Evolutionary conservation across 2,888 invertebrate species (phyloP), one percentile per base, ranked within the genome.

Genomic region (Leptopilina drosophilae): DNA sequence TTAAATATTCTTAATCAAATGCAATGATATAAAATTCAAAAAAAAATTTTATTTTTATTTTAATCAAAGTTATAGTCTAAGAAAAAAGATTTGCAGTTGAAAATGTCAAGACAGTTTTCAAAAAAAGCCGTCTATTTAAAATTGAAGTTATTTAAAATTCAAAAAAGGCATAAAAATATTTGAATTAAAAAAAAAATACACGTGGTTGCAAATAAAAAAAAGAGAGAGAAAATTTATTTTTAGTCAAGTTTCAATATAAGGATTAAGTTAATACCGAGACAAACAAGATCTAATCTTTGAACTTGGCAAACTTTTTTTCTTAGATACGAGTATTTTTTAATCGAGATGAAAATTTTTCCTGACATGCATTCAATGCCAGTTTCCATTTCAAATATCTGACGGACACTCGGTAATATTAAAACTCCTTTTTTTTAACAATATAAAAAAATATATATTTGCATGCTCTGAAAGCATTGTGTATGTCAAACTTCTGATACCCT

Each of bases 401-500:
- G 26, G 69, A 53, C 69, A 53, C 49, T 33, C 49, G 33, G 33
- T 3, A 53, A 69, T 49, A 26, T 69, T 69, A 26, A 49, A 69
- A 26, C 49, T 49, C 11, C 12, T 42, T 49, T 49, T 49, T 11
- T 49, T 53, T 69, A 69, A 69, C 64, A 64, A 64, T 64, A 33
- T 64, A 40, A 64, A 20, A 15, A 15, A 42, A 64, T 8, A 15
- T 8, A 53, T 69, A 69, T 49, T 69, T 7, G 69, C 11, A 14
- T 73, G 53, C 73, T 40, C 56, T 40, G 56, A 40, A 73, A 73
- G 73, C 40, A 73, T 73, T 73, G 56, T 73, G 56, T 73, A 73
- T 73, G 56, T 73, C 73, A 73, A 73, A 73, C 73, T 56, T 73
- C 40, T 56, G 73, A 73, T 73, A 73, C 56, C 56, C 53, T 73